Conservation (phyloP, 2,113 vertebrate species). For the Arizona elegans region DNA sequence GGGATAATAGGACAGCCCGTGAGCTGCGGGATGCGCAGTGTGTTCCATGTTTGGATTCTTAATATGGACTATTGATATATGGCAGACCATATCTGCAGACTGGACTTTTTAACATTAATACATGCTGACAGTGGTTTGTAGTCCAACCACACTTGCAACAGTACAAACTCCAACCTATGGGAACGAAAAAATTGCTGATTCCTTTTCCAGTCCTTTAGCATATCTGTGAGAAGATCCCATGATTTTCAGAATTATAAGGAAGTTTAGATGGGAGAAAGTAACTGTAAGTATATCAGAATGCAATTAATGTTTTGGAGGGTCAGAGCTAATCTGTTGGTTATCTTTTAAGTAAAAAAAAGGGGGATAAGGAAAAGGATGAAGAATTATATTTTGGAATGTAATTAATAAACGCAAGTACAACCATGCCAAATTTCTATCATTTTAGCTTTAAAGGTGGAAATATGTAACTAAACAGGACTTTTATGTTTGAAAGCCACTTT, state of each 20-base stretch:
- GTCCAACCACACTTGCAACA: background rate
- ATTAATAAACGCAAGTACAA: background rate
- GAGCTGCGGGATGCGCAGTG: background rate
- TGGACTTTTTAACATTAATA: background rate
- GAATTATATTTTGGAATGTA: background rate
- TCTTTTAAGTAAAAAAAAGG: background rate
- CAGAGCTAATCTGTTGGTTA: background rate
- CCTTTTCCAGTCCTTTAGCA: background rate
- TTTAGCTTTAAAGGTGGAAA: constrained; percentile 10
- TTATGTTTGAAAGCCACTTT: background rate
- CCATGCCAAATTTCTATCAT: background rate
- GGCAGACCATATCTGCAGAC: background rate
- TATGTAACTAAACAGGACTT: background rate
- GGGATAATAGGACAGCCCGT: background rate
- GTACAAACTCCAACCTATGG: background rate
- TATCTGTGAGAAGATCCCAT: background rate
- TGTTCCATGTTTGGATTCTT: background rate
- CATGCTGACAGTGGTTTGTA: background rate
- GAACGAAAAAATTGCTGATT: background rate
- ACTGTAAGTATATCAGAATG: background rate
- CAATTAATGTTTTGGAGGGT: no score
- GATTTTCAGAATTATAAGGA: background rate
- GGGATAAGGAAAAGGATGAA: background rate
- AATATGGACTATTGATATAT: no score
- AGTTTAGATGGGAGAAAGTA: background rate